Percentiles rank a stretch among this genome's conserved stretches.
These are phyloP conservation scores for Megalopta genalis DNA, from an alignment of 1,140 invertebrate species.

Conservation along the genomic window DNA sequence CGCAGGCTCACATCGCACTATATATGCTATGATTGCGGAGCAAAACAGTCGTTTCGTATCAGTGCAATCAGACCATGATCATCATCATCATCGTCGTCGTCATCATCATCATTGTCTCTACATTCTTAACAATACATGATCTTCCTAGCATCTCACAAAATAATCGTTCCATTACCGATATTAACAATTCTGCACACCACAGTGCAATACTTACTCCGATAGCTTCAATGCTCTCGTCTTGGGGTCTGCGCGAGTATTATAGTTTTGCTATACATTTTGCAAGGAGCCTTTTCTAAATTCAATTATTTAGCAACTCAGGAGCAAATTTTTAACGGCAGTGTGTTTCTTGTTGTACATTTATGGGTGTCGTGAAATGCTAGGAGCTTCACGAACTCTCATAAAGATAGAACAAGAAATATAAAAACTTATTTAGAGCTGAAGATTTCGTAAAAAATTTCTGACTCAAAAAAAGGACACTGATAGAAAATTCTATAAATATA, in stretches of 20 bases:
- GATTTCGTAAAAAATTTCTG: too few relatives aligned
- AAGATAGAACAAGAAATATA: background rate
- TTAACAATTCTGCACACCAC: conserved; percentile 31
- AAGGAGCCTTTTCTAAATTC: background rate
- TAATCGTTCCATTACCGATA: conserved; percentile 5
- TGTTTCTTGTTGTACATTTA: background rate
- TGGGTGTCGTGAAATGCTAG: too few relatives aligned
- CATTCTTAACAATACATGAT: conserved; percentile 7
- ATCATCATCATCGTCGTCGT: background rate
- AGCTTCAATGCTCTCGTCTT: background rate
- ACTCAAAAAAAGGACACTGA: too few relatives aligned
- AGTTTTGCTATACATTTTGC: background rate
- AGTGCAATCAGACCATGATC: conserved; percentile 41
- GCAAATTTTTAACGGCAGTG: background rate
- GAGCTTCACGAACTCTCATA: background rate
- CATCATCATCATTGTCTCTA: background rate
- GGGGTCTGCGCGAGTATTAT: background rate
- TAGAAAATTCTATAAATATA: too few relatives aligned
- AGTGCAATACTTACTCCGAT: background rate
- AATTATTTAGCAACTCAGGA: background rate
- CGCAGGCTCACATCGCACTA: conserved; percentile 60
- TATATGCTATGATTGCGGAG: conserved; percentile 61
- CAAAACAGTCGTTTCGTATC: conserved; percentile 56
- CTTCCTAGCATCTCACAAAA: conserved; percentile 35
- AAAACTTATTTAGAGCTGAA: too few relatives aligned